phyloP scores from a whole-genome alignment of 1,140 invertebrate genomes.

The Zelostemma sp. region DNA sequence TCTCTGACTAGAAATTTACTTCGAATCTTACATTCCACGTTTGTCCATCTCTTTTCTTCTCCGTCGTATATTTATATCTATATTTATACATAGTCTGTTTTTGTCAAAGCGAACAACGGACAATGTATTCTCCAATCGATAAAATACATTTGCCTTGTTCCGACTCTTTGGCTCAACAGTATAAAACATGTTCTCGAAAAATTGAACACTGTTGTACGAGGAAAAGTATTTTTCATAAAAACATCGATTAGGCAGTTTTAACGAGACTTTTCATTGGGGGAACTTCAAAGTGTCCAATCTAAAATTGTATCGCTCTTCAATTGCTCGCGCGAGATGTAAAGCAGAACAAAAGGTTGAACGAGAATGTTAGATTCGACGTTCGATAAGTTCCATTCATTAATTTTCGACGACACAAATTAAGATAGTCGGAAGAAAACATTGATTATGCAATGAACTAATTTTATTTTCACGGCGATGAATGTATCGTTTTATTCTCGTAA shows the following conservation, averaged over 20 bases:
- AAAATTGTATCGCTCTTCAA: background rate
- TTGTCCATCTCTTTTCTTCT: background rate
- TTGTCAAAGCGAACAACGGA: slow-evolving; percentile 5
- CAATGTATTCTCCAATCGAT: slow-evolving; percentile 2
- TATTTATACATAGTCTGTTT: slow-evolving; percentile 2
- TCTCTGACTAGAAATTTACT: background rate
- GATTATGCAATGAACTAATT: no score
- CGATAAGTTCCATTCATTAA: background rate
- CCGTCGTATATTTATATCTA: slow-evolving; percentile 5
- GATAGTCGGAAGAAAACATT: background rate
- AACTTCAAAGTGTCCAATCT: background rate
- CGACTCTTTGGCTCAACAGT: background rate
- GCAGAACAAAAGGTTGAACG: no score
- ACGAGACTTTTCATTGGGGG: background rate
- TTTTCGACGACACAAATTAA: background rate
- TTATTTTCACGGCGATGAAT: no score
- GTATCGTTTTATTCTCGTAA: background rate
- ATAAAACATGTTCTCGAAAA: slow-evolving; percentile 5
- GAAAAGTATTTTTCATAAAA: slow-evolving; percentile 13
- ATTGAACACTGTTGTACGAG: slow-evolving; percentile 16
- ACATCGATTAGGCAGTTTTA: slow-evolving; percentile 25
- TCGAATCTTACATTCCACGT: slow-evolving; percentile 3
- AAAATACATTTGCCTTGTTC: no score
- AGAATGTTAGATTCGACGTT: background rate
- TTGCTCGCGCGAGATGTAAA: background rate